Base-by-base conservation (phyloP, 1,140 invertebrate species). In the Drosophila virilis region DNA sequence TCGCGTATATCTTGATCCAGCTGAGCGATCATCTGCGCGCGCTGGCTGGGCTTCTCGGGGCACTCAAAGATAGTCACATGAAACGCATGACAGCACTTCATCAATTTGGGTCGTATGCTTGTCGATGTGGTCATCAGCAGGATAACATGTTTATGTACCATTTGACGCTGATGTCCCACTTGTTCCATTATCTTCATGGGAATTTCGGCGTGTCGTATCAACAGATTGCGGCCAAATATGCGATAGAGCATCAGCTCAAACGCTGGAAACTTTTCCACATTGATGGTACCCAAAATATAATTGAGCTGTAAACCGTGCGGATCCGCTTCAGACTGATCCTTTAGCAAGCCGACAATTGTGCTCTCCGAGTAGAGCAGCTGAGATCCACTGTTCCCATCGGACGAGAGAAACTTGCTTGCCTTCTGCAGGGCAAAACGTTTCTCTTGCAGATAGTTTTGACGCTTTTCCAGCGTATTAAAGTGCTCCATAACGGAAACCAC, bases 291-390 rank as follows among this genome's bases (percentile, higher is more conserved):
- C 98, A 98, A 15, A 97, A 91, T 13, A 22, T 91, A 89, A 51
- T 90, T 83, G 10, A 90, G 66, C 2, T 75, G 75, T 0, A 33
- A 35, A 1, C 35, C 32, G 0, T 3, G 22, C 1, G 58, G 48
- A 1, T 35, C 33, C 0, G 1, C 28, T 1, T 50, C 61, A 0
- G 55, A 48, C 6, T 74, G 68, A 51, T 91, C 86, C 33, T 65
- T 70, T 6, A 91, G 6, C 7, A 91, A 98, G 91, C 98, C 97
- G 69, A 95, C 94, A 37, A 99, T 93, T 60, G 98, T 98, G 90
- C 98, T 97, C 88, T 98, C 98, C 54, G 99, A 93, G 92, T 99
- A 98, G 0, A 97, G 98, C 17, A 99, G 93, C 92, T 99, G 97
- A 40, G 66, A 52, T 22, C 59, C 70, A 8, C 54, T 32, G 9